Percentiles rank a stretch among this genome's conserved stretches.
These are phyloP conservation scores for Nephotettix cincticeps DNA, from an alignment of 1,140 invertebrate species.

Conservation along the genomic window DNA sequence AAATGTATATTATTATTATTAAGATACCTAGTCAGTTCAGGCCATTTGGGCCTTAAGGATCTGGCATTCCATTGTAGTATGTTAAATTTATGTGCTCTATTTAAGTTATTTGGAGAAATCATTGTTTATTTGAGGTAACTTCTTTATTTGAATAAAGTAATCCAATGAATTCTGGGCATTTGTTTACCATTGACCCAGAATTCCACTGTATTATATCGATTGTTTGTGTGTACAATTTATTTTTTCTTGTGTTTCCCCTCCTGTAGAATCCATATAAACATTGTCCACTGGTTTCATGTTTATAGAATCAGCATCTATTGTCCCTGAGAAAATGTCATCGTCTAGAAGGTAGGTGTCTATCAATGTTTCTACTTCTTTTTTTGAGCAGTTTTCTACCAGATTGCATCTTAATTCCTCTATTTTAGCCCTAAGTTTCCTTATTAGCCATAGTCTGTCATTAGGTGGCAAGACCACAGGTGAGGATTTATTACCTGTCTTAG, in stretches of 20 bases:
- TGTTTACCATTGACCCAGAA: no score
- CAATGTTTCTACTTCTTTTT: not conserved
- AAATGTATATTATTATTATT: not conserved
- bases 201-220: not conserved
- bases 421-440: no score
- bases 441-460: no score
- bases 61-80: conserved; percentile 4
- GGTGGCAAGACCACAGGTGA: no score
- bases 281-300: no score
- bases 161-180: no score
- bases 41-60: conserved; percentile 1
- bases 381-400: not conserved
- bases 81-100: not conserved
- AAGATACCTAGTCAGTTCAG: not conserved
- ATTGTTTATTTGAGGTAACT: no score
- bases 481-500: no score
- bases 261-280: not conserved
- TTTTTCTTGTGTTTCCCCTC: not conserved
- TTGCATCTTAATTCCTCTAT: not conserved
- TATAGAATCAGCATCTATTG: not conserved
- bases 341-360: not conserved
- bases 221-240: not conserved
- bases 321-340: not conserved
- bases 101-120: no score
- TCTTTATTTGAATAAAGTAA: no score